Percentiles rank a stretch among this genome's conserved stretches.
Conservation (phyloP, 1,140 invertebrate species). For the Centruroides vittatus region DNA sequence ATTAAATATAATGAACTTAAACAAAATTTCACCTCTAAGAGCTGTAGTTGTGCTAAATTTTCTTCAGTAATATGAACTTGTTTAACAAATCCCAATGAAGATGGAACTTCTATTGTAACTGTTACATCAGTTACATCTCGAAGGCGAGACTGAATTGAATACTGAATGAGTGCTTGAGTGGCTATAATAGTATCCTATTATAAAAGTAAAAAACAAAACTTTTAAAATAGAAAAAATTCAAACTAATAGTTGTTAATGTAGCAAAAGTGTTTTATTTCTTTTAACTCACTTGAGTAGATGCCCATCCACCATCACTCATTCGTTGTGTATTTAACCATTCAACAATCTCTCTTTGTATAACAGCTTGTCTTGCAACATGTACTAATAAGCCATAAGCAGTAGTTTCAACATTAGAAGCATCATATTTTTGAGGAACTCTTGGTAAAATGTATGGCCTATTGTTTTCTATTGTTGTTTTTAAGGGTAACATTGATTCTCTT, state of each 20-base stretch:
- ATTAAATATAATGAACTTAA: background rate
- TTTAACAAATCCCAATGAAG: conserved; percentile 47
- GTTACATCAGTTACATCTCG: conserved; percentile 72
- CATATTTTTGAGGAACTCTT: conserved; percentile 68
- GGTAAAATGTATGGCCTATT: conserved; percentile 80
- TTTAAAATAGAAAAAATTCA: conserved; percentile 2
- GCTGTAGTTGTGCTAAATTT: conserved; percentile 58
- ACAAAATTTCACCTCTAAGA: conserved; percentile 44
- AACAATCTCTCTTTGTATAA: conserved; percentile 66
- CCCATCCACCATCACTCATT: conserved; percentile 83
- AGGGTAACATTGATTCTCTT: conserved; percentile 52
- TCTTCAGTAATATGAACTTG: conserved; percentile 52
- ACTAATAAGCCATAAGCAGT: conserved; percentile 85
- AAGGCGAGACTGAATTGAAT: conserved; percentile 65
- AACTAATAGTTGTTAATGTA: conserved; percentile 2
- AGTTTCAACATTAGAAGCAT: conserved; percentile 79
- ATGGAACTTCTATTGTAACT: conserved; percentile 68
- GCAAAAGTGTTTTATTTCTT: no score
- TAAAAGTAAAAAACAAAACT: conserved; percentile 16
- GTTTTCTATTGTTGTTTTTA: conserved; percentile 71
- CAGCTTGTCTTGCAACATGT: conserved; percentile 66
- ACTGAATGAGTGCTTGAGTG: conserved; percentile 75
- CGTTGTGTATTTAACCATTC: conserved; percentile 86
- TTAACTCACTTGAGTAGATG: conserved; percentile 62
- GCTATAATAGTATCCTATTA: conserved; percentile 68